Conservation (phyloP, 2,888 invertebrate genomes). For the Anticlea derivata region DNA sequence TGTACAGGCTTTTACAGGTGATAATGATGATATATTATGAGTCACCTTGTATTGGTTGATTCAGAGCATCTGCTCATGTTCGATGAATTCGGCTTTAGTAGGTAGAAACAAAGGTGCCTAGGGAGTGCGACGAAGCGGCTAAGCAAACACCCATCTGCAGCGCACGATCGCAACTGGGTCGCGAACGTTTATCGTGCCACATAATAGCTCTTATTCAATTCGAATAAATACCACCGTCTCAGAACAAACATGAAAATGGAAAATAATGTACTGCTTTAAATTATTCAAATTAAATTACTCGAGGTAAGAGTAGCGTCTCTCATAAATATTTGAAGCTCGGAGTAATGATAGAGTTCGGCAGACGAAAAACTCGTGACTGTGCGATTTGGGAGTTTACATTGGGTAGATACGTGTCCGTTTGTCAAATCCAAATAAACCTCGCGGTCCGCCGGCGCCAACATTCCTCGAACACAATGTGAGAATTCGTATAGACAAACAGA, state of each 20-base stretch:
- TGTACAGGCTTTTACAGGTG: no score
- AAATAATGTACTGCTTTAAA: slow-evolving; percentile 37
- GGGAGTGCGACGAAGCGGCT: slow-evolving; percentile 67
- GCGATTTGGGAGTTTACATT: slow-evolving; percentile 61
- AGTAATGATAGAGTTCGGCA: slow-evolving; percentile 46
- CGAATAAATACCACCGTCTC: slow-evolving; percentile 45
- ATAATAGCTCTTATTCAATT: slow-evolving; percentile 63
- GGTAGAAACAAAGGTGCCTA: slow-evolving; percentile 67
- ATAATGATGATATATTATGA: no score
- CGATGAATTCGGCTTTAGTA: slow-evolving; percentile 40
- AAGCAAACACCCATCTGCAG: slow-evolving; percentile 66
- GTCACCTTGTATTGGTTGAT: no score
- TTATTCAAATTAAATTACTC: slow-evolving; percentile 35
- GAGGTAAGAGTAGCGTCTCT: slow-evolving; percentile 28
- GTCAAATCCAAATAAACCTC: slow-evolving; percentile 58
- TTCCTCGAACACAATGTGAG: slow-evolving; percentile 48
- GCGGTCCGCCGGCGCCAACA: slow-evolving; percentile 64
- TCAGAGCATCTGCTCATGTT: not conserved
- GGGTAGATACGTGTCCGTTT: slow-evolving; percentile 56
- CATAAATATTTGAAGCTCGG: slow-evolving; percentile 45
- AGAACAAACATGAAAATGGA: slow-evolving; percentile 36
- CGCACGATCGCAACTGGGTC: slow-evolving; percentile 63
- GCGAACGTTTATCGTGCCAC: slow-evolving; percentile 57
- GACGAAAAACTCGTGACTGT: slow-evolving; percentile 59
- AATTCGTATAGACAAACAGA: slow-evolving; percentile 38